phyloP scores from a whole-genome alignment of 2,888 invertebrate genomes.

The Entomobrya proxima region DNA sequence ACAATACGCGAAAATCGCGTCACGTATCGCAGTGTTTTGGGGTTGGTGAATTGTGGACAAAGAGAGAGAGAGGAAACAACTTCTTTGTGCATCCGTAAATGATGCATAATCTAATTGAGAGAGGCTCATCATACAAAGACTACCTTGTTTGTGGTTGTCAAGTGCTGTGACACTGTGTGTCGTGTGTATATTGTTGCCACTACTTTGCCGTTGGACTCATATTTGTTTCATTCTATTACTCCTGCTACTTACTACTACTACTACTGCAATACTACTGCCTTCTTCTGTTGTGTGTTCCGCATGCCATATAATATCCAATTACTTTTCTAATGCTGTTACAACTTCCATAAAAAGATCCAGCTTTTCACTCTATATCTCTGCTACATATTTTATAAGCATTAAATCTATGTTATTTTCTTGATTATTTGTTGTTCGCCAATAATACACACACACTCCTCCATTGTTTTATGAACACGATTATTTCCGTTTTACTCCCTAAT shows the following conservation, averaged over 20 bases:
- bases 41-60: slow-evolving; percentile 32
- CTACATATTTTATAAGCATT: slow-evolving; percentile 24
- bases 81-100: slow-evolving; percentile 55
- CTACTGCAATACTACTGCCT: slow-evolving; percentile 19
- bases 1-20: slow-evolving; percentile 7
- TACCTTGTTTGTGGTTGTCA: slow-evolving; percentile 64
- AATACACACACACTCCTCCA: slow-evolving; percentile 8
- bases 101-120: slow-evolving; percentile 60
- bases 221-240: slow-evolving; percentile 39
- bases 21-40: slow-evolving; percentile 35
- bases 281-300: slow-evolving; percentile 44
- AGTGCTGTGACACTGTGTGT: slow-evolving; percentile 65
- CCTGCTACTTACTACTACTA: slow-evolving; percentile 26
- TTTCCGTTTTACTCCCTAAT: slow-evolving; percentile 59
- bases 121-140: slow-evolving; percentile 31
- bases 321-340: slow-evolving; percentile 60
- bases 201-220: slow-evolving; percentile 32
- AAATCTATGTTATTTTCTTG: slow-evolving; percentile 22
- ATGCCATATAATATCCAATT: slow-evolving; percentile 58
- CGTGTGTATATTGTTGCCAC: background rate
- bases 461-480: slow-evolving; percentile 59
- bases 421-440: slow-evolving; percentile 36
- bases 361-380: slow-evolving; percentile 40
- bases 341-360: slow-evolving; percentile 47
- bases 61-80: slow-evolving; percentile 21